phyloP scores from a whole-genome alignment of 2,888 invertebrate species.

The Timema cristinae region DNA sequence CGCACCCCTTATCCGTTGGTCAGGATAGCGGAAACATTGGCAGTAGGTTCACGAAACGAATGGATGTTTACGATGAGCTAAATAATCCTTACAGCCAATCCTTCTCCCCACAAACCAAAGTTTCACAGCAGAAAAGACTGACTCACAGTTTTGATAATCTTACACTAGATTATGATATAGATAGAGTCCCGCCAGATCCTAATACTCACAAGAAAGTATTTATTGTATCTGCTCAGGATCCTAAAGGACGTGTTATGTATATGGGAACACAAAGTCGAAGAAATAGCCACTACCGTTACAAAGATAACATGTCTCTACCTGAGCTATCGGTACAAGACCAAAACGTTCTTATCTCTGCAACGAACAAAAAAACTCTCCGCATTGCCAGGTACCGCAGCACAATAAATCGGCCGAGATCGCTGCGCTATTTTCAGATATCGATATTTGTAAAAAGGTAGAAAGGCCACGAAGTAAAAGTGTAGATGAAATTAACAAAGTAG shows the following conservation, averaged over 20 bases:
- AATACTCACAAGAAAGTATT: conserved; percentile 40
- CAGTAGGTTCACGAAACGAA: too few relatives aligned
- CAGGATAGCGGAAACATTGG: too few relatives aligned
- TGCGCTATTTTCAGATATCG: conserved; percentile 71
- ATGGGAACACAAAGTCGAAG: conserved; percentile 39
- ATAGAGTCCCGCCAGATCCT: too few relatives aligned
- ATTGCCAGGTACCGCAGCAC: conserved; percentile 67
- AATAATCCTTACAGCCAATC: too few relatives aligned
- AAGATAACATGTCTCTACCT: not conserved
- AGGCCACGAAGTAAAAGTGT: conserved; percentile 18
- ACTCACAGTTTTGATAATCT: conserved; percentile 57
- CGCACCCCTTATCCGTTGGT: too few relatives aligned
- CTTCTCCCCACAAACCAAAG: too few relatives aligned
- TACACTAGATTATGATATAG: conserved; percentile 66
- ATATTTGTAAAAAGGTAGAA: conserved; percentile 38
- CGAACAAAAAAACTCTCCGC: not conserved
- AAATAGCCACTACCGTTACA: not conserved
- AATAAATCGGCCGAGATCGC: conserved; percentile 88
- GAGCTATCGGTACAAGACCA: not conserved
- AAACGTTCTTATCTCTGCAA: too few relatives aligned
- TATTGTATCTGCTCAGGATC: conserved; percentile 49
- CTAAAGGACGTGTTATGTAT: conserved; percentile 48
- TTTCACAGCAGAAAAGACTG: conserved; percentile 43
- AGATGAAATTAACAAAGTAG: too few relatives aligned
- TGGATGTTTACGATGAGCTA: too few relatives aligned